A percentile compares a stretch with the other conserved stretches of the same genome.
These are phyloP conservation scores for Akabosia matsudoensis DNA, from an alignment of 1,140 invertebrate genomes.

Conservation along the genomic window DNA sequence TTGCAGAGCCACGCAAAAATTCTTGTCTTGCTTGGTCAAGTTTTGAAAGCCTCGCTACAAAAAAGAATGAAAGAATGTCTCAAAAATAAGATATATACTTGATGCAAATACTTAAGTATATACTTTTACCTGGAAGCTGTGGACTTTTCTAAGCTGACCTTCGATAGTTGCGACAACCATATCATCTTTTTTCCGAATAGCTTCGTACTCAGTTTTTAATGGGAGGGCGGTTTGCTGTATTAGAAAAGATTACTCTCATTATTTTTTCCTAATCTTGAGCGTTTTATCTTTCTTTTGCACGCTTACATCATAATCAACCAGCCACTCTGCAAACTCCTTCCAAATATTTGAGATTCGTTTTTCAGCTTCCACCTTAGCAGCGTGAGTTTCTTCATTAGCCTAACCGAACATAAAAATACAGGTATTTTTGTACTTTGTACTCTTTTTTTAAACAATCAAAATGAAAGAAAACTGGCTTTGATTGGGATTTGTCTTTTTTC, in stretches of 20 bases:
- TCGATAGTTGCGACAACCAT: slow-evolving; percentile 26
- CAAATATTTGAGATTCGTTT: slow-evolving; percentile 29
- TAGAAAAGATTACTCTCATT: no score
- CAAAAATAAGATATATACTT: neutral
- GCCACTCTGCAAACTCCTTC: slow-evolving; percentile 29
- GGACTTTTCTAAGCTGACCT: slow-evolving; percentile 27
- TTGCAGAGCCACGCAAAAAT: slow-evolving; percentile 8
- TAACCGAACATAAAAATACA: slow-evolving; percentile 11
- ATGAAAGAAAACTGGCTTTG: no score
- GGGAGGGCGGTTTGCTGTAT: slow-evolving; percentile 10
- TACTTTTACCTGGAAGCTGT: slow-evolving; percentile 16
- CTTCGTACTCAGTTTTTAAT: slow-evolving; percentile 10
- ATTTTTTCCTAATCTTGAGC: no score
- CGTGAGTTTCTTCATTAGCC: slow-evolving; percentile 31
- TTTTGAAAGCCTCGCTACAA: slow-evolving; percentile 6
- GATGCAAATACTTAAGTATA: neutral
- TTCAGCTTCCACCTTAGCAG: slow-evolving; percentile 28
- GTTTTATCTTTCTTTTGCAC: no score
- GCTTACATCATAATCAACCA: slow-evolving; percentile 35
- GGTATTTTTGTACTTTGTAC: no score
- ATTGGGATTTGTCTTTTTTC: neutral
- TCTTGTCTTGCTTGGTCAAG: slow-evolving; percentile 2
- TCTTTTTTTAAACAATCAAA: neutral
- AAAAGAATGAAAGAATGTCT: neutral
- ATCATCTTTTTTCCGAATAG: slow-evolving; percentile 29